Evolutionary conservation across 2,888 invertebrate genomes (phyloP).

Genomic region (Xanthostigma xanthostigma): DNA sequence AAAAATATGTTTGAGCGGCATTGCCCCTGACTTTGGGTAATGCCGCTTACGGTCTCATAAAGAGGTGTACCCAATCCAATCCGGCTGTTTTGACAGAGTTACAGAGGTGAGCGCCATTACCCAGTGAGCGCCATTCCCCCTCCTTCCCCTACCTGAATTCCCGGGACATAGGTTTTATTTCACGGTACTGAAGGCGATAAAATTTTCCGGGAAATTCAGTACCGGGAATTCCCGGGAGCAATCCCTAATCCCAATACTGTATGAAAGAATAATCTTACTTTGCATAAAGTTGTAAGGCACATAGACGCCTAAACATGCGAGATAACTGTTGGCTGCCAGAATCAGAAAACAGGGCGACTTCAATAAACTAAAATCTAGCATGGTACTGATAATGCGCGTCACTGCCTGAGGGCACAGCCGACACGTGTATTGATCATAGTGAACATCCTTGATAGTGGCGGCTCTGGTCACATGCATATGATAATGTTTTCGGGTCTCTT

Average conservation of each 20-base stretch:
- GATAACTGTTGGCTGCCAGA: slow-evolving; percentile 35
- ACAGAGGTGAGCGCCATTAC: too few species aligned
- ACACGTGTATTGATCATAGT: slow-evolving; percentile 27
- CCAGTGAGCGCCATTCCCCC: too few species aligned
- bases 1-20: too few species aligned
- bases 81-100: too few species aligned
- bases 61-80: too few species aligned
- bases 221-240: too few species aligned
- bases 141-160: too few species aligned
- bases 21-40: too few species aligned
- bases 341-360: slow-evolving; percentile 23
- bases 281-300: slow-evolving; percentile 59
- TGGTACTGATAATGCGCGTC: slow-evolving; percentile 20
- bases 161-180: too few species aligned
- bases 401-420: slow-evolving; percentile 27
- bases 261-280: slow-evolving; percentile 13
- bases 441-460: slow-evolving; percentile 31
- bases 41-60: too few species aligned
- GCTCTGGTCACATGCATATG: slow-evolving; percentile 39
- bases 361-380: slow-evolving; percentile 22
- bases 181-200: too few species aligned
- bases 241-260: not conserved
- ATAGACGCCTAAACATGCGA: slow-evolving; percentile 62
- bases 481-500: slow-evolving; percentile 34
- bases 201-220: too few species aligned